phyloP scores from a whole-genome alignment of 2,888 invertebrate species.

The Emesis castigata region DNA sequence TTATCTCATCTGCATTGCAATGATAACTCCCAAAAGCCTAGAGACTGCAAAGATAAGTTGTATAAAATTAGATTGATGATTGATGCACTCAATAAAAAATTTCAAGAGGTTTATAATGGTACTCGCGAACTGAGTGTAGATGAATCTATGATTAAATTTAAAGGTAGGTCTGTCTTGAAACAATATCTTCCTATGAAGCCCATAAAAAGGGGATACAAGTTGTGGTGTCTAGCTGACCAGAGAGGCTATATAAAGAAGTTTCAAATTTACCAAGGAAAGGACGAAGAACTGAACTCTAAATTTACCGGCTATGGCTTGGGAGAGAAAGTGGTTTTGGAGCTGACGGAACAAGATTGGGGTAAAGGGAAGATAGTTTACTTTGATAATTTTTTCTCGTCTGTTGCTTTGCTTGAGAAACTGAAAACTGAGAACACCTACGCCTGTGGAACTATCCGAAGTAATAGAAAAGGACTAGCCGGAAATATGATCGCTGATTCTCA shows the following conservation, averaged over 20 bases:
- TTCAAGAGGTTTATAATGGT: constrained; percentile 58
- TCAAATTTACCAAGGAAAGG: constrained; percentile 59
- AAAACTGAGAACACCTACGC: constrained; percentile 50
- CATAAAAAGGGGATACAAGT: constrained; percentile 71
- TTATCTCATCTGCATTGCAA: constrained; percentile 60
- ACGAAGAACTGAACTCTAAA: constrained; percentile 52
- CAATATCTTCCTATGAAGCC: constrained; percentile 72
- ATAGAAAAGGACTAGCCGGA: constrained; percentile 46
- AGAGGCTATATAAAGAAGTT: constrained; percentile 53
- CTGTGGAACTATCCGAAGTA: constrained; percentile 53
- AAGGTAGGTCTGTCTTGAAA: constrained; percentile 63
- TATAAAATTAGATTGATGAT: constrained; percentile 54
- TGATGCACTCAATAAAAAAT: constrained; percentile 58
- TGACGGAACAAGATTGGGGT: constrained; percentile 55
- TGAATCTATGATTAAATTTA: constrained; percentile 66
- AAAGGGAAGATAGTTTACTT: constrained; percentile 53
- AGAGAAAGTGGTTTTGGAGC: constrained; percentile 55
- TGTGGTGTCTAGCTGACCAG: constrained; percentile 52
- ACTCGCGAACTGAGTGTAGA: constrained; percentile 64
- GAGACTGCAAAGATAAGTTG: constrained; percentile 58
- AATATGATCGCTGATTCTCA: constrained; percentile 55
- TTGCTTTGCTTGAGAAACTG: constrained; percentile 63
- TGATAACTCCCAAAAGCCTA: constrained; percentile 52
- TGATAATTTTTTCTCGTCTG: constrained; percentile 63
- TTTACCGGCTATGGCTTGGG: constrained; percentile 44